A percentile compares a stretch with the other conserved stretches of the same genome.
Conservation (phyloP, 1,140 invertebrate species). For the Hylaeus anthracinus region DNA sequence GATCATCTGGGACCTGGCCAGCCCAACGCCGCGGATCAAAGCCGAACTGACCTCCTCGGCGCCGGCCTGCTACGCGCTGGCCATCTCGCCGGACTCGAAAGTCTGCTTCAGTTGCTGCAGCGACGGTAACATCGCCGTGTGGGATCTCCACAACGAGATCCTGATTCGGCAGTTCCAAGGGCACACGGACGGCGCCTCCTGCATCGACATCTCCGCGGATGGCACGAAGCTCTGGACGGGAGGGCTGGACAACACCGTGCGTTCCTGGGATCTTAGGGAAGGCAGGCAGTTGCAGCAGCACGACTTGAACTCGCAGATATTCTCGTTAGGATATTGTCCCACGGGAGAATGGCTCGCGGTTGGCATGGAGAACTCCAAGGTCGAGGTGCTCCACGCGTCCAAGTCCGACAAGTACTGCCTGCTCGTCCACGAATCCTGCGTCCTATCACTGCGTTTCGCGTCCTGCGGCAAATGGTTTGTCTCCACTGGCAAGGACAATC, state of each 20-base stretch:
- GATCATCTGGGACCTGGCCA: constrained; percentile 97
- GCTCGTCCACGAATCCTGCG: constrained; percentile 98
- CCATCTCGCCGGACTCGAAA: constrained; percentile 97
- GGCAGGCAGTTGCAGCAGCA: constrained; percentile 96
- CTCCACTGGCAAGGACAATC: constrained; percentile 98
- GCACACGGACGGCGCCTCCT: constrained; percentile 98
- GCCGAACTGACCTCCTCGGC: constrained; percentile 97
- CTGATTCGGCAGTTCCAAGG: constrained; percentile 98
- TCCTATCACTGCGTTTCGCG: constrained; percentile 97
- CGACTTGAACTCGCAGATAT: constrained; percentile 96
- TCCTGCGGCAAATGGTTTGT: constrained; percentile 99
- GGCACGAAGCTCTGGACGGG: constrained; percentile 98
- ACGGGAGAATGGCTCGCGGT: constrained; percentile 99
- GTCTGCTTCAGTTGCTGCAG: constrained; percentile 98
- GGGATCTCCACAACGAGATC: constrained; percentile 96
- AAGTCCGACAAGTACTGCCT: constrained; percentile 99
- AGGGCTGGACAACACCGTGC: constrained; percentile 97
- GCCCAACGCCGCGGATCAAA: constrained; percentile 92
- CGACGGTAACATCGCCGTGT: constrained; percentile 97
- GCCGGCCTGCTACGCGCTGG: constrained; percentile 98
- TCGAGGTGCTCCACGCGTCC: constrained; percentile 95
- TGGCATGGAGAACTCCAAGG: constrained; percentile 99
- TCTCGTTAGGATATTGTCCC: constrained; percentile 98
- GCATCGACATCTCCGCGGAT: constrained; percentile 98
- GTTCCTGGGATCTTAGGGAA: constrained; percentile 97